These are phyloP conservation scores for Drosophila subquinaria DNA, from an alignment of 2,888 invertebrate genomes.

Conservation along the genomic window DNA sequence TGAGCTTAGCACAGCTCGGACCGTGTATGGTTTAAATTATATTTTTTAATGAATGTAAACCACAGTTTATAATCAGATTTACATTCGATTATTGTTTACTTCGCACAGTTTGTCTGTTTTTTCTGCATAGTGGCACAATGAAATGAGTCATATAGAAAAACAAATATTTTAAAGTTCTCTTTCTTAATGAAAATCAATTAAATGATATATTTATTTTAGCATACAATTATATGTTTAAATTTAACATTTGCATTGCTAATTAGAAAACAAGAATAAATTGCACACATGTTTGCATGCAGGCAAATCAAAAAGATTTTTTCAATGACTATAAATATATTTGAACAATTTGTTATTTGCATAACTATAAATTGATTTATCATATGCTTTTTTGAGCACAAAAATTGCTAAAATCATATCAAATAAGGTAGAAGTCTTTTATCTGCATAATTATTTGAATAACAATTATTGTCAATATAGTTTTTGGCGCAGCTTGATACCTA, in stretches of 20 bases:
- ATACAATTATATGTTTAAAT: constrained; percentile 31
- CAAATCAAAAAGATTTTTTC: constrained; percentile 19
- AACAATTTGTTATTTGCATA: constrained; percentile 25
- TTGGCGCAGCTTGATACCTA: constrained; percentile 3
- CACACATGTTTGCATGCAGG: background rate
- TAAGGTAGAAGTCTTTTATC: constrained; percentile 3
- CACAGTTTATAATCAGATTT: constrained; percentile 46
- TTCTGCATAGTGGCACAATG: background rate
- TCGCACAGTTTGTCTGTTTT: background rate
- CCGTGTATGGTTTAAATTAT: constrained; percentile 25
- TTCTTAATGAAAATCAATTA: constrained; percentile 43
- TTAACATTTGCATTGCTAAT: constrained; percentile 62
- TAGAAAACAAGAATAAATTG: constrained; percentile 30
- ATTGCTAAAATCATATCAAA: constrained; percentile 2
- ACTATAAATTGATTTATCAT: constrained; percentile 20
- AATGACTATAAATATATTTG: constrained; percentile 13
- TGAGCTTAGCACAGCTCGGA: background rate
- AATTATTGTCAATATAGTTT: constrained; percentile 26
- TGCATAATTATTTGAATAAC: constrained; percentile 30
- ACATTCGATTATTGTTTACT: constrained; percentile 42
- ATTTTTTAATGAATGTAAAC: constrained; percentile 33
- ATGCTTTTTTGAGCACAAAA: background rate
- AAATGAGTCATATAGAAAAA: constrained; percentile 6
- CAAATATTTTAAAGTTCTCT: background rate
- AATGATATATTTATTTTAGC: constrained; percentile 50